Evolutionary conservation across 2,113 vertebrate species (phyloP), one percentile per base, ranked within the genome.

Genomic region (Piprites chloris): DNA sequence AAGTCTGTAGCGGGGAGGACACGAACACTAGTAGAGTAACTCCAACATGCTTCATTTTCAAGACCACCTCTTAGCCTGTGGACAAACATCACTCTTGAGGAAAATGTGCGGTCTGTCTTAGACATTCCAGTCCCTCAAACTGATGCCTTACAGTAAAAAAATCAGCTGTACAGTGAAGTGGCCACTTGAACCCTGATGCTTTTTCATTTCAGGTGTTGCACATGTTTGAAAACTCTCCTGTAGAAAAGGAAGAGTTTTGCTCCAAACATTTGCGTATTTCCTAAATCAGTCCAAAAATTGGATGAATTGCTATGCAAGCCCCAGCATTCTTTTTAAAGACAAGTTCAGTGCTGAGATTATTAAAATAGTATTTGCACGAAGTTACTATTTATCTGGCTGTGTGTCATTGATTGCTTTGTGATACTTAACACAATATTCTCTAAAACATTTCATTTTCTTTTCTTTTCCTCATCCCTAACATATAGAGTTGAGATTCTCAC

Each of bases 241-340:
- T 20, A 65, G 32, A 52, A 72, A 8, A 50, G 9, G 11, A 75
- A 56, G 23, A 74, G 23, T n/a, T 78, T 87, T 53, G 33, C 41
- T 82, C 9, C 35, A 68, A 75, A 23, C 1, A 10, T 77, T 93
- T 90, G 26, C 39, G 37, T 69, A 35, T 87, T 95, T 97, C 79
- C 85, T 91, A 47, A 83, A 89, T 85, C 27, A 8, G 21, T 81
- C 37, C 65, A 47, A 35, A 87, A 62, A 71, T 37, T 81, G 73
- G 59, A 73, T 16, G 75, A 93, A 41, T 94, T 19, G 35, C 71
- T 96, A 15, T 87, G 39, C 12, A 75, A 85, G 19, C 69, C 89
- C 8, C 12, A 71, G 23, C 71, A 84, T 26, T 85, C 49, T 73
- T 87, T 87, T 59, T 85, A 53, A 84, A 97, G 90, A 88, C 42